A percentile compares a stretch with the other conserved stretches of the same genome.
Evolutionary conservation across 2,113 vertebrate genomes (phyloP).

Genomic region (Tyto alba): DNA sequence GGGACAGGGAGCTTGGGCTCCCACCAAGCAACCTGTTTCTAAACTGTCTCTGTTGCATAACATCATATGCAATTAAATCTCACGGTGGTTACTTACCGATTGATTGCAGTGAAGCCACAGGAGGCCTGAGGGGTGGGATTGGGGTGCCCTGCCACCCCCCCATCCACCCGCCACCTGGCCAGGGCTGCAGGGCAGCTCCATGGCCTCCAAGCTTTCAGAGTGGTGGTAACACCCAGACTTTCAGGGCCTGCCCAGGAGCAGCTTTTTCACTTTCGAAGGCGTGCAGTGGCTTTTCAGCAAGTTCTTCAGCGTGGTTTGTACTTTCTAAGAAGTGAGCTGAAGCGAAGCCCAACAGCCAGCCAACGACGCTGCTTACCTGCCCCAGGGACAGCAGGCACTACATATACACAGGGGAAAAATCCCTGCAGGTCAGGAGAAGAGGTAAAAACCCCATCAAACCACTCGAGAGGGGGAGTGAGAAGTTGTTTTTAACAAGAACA

Average conservation of each 20-base stretch:
- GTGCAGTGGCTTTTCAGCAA: background rate
- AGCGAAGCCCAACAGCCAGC: background rate
- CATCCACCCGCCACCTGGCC: accelerated
- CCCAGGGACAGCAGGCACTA: accelerated
- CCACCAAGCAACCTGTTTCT: background rate
- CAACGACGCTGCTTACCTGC: background rate
- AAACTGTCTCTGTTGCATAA: background rate
- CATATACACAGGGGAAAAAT: accelerated
- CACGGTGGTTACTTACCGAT: background rate
- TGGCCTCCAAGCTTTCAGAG: accelerated
- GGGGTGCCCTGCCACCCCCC: background rate
- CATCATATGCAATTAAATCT: background rate
- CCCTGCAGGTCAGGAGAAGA: background rate
- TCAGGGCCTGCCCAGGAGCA: background rate
- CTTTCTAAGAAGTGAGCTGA: slow-evolving; percentile 39
- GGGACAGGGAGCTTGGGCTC: background rate
- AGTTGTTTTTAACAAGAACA: background rate
- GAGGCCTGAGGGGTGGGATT: background rate
- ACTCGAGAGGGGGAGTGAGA: background rate
- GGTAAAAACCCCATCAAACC: background rate
- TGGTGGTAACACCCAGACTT: accelerated
- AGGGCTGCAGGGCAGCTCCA: accelerated
- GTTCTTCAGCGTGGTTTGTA: background rate
- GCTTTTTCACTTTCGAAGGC: background rate
- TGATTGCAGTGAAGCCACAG: background rate